These are phyloP conservation scores for Pseudomugil gertrudae DNA, from an alignment of 2,797 vertebrate genomes.

Conservation along the genomic window DNA sequence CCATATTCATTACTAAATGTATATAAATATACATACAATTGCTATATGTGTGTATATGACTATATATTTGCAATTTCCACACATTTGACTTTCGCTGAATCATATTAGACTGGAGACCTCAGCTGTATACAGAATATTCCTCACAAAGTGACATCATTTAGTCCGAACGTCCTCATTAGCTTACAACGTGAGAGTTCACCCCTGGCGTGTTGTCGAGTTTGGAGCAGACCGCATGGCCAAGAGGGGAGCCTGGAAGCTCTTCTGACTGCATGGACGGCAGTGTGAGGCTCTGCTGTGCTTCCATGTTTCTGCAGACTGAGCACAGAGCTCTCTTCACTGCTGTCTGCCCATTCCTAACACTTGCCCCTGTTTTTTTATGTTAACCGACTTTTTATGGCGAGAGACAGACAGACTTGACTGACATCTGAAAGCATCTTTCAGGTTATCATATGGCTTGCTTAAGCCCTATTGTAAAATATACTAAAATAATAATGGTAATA, in stretches of 20 bases:
- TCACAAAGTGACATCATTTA: slow-evolving; percentile 52
- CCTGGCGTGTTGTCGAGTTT: slow-evolving; percentile 60
- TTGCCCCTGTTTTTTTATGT: slow-evolving; percentile 81
- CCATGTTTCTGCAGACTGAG: slow-evolving; percentile 61
- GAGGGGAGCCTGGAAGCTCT: slow-evolving; percentile 64
- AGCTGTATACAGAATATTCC: slow-evolving; percentile 67
- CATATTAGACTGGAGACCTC: slow-evolving; percentile 75
- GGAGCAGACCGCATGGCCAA: slow-evolving; percentile 60
- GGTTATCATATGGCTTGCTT: slow-evolving; percentile 96
- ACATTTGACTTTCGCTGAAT: slow-evolving; percentile 53
- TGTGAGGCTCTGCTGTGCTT: slow-evolving; percentile 64
- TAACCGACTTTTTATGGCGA: slow-evolving; percentile 82
- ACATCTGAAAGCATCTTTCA: slow-evolving; percentile 95
- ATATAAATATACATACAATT: slow-evolving; percentile 51
- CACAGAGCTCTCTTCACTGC: slow-evolving; percentile 61
- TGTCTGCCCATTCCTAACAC: slow-evolving; percentile 81
- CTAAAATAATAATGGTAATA: slow-evolving; percentile 78
- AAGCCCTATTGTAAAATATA: slow-evolving; percentile 97
- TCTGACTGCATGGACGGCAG: slow-evolving; percentile 63
- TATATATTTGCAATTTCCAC: slow-evolving; percentile 67
- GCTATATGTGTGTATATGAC: slow-evolving; percentile 55
- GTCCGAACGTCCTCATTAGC: slow-evolving; percentile 47
- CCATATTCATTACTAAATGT: slow-evolving; percentile 42
- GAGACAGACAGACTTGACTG: slow-evolving; percentile 80
- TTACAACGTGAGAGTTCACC: slow-evolving; percentile 50